Evolutionary conservation across 2,113 vertebrate genomes (phyloP), one percentile per base, ranked within the genome.

Genomic region (Chaenocephalus aceratus): DNA sequence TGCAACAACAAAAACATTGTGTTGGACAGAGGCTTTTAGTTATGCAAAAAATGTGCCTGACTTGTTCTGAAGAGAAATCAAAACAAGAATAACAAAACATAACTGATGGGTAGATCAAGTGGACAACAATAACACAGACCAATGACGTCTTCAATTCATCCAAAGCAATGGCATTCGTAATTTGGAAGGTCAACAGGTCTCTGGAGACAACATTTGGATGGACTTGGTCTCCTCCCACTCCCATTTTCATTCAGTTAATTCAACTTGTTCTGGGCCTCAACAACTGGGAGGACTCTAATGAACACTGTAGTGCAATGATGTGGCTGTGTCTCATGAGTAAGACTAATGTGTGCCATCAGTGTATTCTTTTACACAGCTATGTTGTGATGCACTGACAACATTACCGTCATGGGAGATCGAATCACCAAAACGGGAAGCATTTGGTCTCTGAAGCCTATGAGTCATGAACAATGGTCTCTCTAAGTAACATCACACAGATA

Each of bases 1-100:
- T 72, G 26, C 4, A 1, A 45, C 41, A 67, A 58, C 34, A 48
- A 69, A 70, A 84, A 75, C 65, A 54, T 3, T 65, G 14, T 48
- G 72, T 72, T 45, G 59, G 72, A 76, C 68, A 71, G 48, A 77
- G 48, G 45, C 67, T 41, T 86, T 85, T 64, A 79, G 53, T 74
- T 15, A 67, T 80, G 79, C 61, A 68, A 82, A 88, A 88, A 66
- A 53, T 15, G 8, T 46, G 57, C 53, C 1, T 3, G 36, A 66
- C 11, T 26, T 26, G 36, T 12, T 83, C 26, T 41, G n/a, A 46
- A n/a, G 9, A 11, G 26, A 64, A 8, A 51, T 1, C 10, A n/a
- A 61, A 15, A 60, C 6, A 34, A 53, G 44, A 60, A 58, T 44
- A 21, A 56, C 16, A 72, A 58, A 51, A 67, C 54, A 34, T 52